Base-by-base conservation (phyloP, 2,888 invertebrate genomes). In the Apodemia zela region DNA sequence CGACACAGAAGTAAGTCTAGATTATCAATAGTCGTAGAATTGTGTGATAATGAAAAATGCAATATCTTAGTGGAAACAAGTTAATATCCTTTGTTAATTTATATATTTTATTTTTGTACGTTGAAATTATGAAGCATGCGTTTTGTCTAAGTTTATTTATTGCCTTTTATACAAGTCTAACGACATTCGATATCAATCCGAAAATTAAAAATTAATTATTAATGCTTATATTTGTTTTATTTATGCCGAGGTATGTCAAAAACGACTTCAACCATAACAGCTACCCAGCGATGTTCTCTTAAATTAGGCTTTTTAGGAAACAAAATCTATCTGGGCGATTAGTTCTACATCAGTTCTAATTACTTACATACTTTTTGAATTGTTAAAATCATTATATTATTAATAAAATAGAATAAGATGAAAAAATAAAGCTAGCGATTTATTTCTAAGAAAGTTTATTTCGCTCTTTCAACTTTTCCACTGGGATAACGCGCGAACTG, bases 81-180 rank as follows among this genome's bases (percentile, higher is more conserved):
- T 54, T 29, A 42, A 42, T 42, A 54, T 54, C 25, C 7, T 54
- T 64, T 65, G 59, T 66, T 61, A 57, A 59, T 66, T 69, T 66
- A 63, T 71, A 68, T 67, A 68, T 63, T 68, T 66, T 61, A 66
- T 69, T 69, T 73, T 73, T 29, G 71, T 73, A 72, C 65, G 68
- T 67, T 73, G 67, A 78, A 80, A 81, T 79, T 75, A 75, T 73
- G 63, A 66, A 65, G 68, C 73, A 75, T 71, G 68, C 72, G 71
- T 74, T 72, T 73, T 71, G 73, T 76, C 68, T 74, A 69, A 65
- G 69, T 77, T 75, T 79, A 75, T 75, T 76, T 77, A 78, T 73
- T 71, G 67, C 54, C 54, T 38, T 51, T 13, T 29, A 54, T 54
- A 54, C 54, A 54, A 54, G 21, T 54, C 21, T 54, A 54, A 54